These are phyloP conservation scores for Cololabis saira DNA, from an alignment of 2,113 vertebrate species.

Conservation along the genomic window DNA sequence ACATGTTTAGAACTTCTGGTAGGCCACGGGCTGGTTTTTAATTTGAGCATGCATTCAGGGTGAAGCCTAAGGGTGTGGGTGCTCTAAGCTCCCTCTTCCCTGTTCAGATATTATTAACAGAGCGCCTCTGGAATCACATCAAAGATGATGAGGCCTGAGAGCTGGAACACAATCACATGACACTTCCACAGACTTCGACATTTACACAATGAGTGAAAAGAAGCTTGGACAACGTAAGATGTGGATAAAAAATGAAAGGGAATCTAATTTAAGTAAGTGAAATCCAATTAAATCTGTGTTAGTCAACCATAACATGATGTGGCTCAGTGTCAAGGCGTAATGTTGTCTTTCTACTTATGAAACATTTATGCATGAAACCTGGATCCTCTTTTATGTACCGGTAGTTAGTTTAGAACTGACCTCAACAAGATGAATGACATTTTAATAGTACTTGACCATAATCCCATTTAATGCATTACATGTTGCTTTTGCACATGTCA, in stretches of 20 bases:
- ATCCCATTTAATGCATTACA: background rate
- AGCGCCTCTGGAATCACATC: conserved; percentile 43
- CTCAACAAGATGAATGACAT: no score
- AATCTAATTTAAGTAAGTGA: conserved; percentile 48
- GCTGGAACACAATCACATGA: conserved; percentile 31
- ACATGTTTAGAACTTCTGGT: conserved; percentile 49
- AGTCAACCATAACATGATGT: conserved; percentile 24
- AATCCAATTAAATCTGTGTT: conserved; percentile 52
- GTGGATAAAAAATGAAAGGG: conserved; percentile 25
- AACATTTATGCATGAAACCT: conserved; percentile 17
- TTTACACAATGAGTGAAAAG: conserved; percentile 43
- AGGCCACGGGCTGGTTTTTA: conserved; percentile 72
- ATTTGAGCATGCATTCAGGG: conserved; percentile 65
- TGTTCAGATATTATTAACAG: conserved; percentile 62
- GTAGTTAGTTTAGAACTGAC: conserved; percentile 1
- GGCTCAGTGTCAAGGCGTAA: conserved; percentile 31
- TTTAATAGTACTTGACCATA: background rate
- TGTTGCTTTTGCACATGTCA: background rate
- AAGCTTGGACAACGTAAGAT: conserved; percentile 37
- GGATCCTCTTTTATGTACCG: conserved; percentile 4
- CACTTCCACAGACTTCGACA: conserved; percentile 39
- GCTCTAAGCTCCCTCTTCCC: conserved; percentile 47
- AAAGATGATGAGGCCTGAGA: conserved; percentile 33
- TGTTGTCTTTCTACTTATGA: conserved; percentile 12
- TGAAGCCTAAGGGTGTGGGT: conserved; percentile 64